Percentiles rank a stretch among this genome's conserved stretches.
phyloP scores from a whole-genome alignment of 64 coral and sea anemone genomes.

The Platygyra sinensis region DNA sequence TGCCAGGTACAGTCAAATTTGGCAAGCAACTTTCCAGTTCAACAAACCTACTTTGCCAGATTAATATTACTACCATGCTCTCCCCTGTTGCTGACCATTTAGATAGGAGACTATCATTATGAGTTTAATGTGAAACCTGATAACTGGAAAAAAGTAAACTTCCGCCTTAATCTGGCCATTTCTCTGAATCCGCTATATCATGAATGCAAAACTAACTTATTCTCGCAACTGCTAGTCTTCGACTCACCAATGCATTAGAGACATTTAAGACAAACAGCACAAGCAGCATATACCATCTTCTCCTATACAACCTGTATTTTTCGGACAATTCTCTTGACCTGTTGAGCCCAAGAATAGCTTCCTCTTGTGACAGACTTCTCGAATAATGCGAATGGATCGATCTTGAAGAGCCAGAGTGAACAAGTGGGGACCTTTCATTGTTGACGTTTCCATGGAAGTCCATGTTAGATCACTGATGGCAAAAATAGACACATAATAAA shows the following conservation, averaged over 20 bases:
- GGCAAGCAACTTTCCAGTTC: too few species aligned
- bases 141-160: too few species aligned
- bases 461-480: neutral
- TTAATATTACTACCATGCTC: too few species aligned
- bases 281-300: slow-evolving; percentile 87
- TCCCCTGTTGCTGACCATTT: too few species aligned
- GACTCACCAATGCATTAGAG: slow-evolving; percentile 92
- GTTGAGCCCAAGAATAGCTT: slow-evolving; percentile 46
- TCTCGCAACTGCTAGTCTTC: too few species aligned
- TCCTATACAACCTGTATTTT: slow-evolving; percentile 64
- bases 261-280: slow-evolving; percentile 83
- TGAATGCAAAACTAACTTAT: too few species aligned
- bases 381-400: neutral
- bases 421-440: slow-evolving; percentile 56
- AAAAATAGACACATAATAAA: neutral
- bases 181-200: too few species aligned
- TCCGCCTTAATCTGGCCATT: too few species aligned
- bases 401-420: slow-evolving; percentile 11
- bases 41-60: too few species aligned
- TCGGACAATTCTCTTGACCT: slow-evolving; percentile 10
- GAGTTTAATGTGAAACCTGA: too few species aligned
- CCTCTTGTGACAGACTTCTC: slow-evolving; percentile 65
- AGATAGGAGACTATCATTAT: too few species aligned
- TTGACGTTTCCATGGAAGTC: neutral
- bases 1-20: too few species aligned